phyloP scores from a whole-genome alignment of 1,140 invertebrate species.

The Triops cancriformis region DNA sequence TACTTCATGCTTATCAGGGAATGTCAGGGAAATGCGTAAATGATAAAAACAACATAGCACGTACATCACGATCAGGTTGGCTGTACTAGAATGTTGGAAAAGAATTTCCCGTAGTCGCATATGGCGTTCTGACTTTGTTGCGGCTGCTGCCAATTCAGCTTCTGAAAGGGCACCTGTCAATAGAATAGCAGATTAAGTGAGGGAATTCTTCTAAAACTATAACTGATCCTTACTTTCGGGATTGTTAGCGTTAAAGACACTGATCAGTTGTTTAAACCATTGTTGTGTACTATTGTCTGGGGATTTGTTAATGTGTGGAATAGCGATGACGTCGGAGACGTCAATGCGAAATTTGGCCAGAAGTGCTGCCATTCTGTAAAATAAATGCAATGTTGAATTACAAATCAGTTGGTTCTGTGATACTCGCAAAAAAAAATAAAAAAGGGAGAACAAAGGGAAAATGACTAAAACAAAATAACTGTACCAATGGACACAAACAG shows the following conservation, averaged over 20 bases:
- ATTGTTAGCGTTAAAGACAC: slow-evolving; percentile 44
- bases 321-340: slow-evolving; percentile 79
- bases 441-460: too few relatives aligned
- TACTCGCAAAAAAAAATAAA: too few relatives aligned
- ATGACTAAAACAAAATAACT: too few relatives aligned
- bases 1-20: not conserved
- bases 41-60: slow-evolving; percentile 30
- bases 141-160: slow-evolving; percentile 25
- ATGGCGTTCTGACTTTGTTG: slow-evolving; percentile 41
- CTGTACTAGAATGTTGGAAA: slow-evolving; percentile 40
- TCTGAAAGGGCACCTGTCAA: slow-evolving; percentile 13
- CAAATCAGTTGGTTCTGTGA: too few relatives aligned
- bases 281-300: slow-evolving; percentile 57
- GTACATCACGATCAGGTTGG: slow-evolving; percentile 47
- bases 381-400: too few relatives aligned
- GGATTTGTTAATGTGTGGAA: slow-evolving; percentile 69
- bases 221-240: not conserved
- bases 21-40: too few relatives aligned
- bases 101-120: slow-evolving; percentile 43
- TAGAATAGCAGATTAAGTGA: not conserved
- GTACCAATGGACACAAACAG: too few relatives aligned
- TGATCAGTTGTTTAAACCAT: slow-evolving; percentile 62
- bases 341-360: slow-evolving; percentile 88
- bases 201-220: not conserved
- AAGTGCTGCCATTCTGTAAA: slow-evolving; percentile 79